Evolutionary conservation across 92 coral and sea anemone genomes (phyloP).

Genomic region (Nematostella vectensis): DNA sequence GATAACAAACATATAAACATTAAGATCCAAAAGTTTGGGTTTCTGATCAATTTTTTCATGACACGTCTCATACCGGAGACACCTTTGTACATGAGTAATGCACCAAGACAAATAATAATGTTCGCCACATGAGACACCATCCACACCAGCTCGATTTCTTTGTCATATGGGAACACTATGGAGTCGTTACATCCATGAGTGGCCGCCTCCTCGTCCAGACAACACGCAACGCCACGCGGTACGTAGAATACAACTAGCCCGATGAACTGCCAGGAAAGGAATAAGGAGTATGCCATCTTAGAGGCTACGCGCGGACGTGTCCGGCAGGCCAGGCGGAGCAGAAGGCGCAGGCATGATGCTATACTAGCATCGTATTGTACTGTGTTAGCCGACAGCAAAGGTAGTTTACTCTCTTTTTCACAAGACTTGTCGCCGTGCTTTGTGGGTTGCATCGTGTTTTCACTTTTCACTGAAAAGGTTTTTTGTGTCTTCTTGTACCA

Average conservation of each 20-base stretch:
- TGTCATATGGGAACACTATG: background rate
- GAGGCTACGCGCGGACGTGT: too few species aligned
- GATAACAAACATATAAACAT: constrained; percentile 1
- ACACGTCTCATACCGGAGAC: constrained; percentile 1
- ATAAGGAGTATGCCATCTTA: background rate
- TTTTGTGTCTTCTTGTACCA: too few species aligned
- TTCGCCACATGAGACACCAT: constrained; percentile 4
- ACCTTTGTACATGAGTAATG: background rate
- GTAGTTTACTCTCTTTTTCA: too few species aligned
- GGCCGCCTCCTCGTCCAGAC: background rate
- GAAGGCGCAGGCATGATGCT: too few species aligned
- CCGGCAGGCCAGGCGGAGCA: too few species aligned
- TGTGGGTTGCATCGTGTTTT: too few species aligned
- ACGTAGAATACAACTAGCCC: background rate
- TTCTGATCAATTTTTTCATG: background rate
- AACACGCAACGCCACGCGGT: constrained; percentile 2
- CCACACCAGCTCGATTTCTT: constrained; percentile 7
- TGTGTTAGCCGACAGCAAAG: too few species aligned
- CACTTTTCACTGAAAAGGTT: too few species aligned
- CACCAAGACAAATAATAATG: background rate
- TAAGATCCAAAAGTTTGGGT: constrained; percentile 9
- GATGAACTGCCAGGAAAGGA: constrained; percentile 1
- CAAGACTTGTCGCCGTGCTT: too few species aligned
- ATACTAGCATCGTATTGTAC: too few species aligned
- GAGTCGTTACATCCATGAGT: background rate